phyloP scores from a whole-genome alignment of 2,888 invertebrate genomes.

The Agrotis ipsilon region DNA sequence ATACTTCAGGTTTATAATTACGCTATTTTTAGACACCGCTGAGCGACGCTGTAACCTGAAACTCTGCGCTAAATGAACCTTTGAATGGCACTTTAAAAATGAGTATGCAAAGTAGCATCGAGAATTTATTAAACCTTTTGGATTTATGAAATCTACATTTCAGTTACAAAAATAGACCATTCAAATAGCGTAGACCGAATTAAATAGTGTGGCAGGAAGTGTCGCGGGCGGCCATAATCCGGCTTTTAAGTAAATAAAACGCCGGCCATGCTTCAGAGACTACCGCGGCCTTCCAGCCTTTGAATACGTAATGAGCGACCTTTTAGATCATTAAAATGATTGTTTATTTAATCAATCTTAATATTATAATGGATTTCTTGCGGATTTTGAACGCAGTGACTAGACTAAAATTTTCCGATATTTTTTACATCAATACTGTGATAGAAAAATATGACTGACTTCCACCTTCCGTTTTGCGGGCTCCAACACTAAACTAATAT shows the following conservation, averaged over 20 bases:
- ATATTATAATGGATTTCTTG: conserved; percentile 35
- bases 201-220: conserved; percentile 72
- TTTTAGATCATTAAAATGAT: conserved; percentile 78
- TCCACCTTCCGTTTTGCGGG: neutral
- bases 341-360: conserved; percentile 64
- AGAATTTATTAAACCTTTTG: conserved; percentile 40
- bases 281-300: conserved; percentile 70
- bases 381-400: neutral
- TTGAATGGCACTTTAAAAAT: conserved; percentile 46
- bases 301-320: conserved; percentile 80
- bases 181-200: conserved; percentile 63
- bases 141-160: conserved; percentile 53
- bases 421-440: conserved; percentile 28
- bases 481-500: conserved; percentile 21
- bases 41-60: conserved; percentile 37
- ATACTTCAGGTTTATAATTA: conserved; percentile 48
- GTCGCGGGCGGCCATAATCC: conserved; percentile 75
- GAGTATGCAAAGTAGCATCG: conserved; percentile 41
- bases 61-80: conserved; percentile 46
- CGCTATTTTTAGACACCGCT: conserved; percentile 50
- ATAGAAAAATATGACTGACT: conserved; percentile 8
- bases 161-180: conserved; percentile 61
- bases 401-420: neutral
- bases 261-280: conserved; percentile 72
- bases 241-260: conserved; percentile 81